Percentiles rank a stretch among this genome's conserved stretches.
Evolutionary conservation across 2,113 vertebrate genomes (phyloP).

Genomic region (Athene cunicularia): DNA sequence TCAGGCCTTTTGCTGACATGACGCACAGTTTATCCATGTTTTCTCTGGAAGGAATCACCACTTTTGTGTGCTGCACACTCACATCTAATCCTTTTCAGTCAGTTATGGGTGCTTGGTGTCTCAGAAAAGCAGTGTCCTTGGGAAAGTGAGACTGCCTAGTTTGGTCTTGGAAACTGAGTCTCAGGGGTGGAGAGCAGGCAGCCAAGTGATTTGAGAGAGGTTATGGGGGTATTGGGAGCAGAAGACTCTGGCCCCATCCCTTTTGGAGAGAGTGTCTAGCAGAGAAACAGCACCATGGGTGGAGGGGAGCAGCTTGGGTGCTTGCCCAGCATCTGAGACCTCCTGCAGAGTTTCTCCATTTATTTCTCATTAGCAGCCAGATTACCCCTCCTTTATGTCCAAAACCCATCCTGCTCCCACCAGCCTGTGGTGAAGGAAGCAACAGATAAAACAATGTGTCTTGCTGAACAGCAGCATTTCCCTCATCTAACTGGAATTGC

Average conservation of each 20-base stretch:
- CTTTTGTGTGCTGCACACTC: not conserved
- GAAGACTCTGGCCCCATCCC: not conserved
- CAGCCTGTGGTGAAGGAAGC: rapidly evolving
- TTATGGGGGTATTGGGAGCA: not conserved
- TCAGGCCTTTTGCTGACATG: not conserved
- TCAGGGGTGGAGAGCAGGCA: not conserved
- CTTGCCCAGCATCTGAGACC: not conserved
- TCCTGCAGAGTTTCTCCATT: not conserved
- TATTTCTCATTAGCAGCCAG: not conserved
- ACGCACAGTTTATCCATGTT: not conserved
- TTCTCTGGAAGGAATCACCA: not conserved
- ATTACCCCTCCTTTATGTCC: not conserved
- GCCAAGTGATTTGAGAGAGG: too few species aligned
- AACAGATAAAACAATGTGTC: not conserved
- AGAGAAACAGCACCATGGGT: not conserved
- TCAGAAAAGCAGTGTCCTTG: not conserved
- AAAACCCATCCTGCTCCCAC: rapidly evolving
- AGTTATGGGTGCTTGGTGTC: not conserved
- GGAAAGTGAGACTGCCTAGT: not conserved
- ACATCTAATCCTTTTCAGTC: not conserved
- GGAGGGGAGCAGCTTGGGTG: not conserved
- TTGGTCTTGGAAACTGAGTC: not conserved
- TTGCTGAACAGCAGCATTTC: not conserved
- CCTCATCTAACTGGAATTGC: not conserved
- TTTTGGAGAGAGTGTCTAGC: not conserved